These are phyloP conservation scores for Zophobas atratus DNA, from an alignment of 1,140 invertebrate genomes.

Conservation along the genomic window DNA sequence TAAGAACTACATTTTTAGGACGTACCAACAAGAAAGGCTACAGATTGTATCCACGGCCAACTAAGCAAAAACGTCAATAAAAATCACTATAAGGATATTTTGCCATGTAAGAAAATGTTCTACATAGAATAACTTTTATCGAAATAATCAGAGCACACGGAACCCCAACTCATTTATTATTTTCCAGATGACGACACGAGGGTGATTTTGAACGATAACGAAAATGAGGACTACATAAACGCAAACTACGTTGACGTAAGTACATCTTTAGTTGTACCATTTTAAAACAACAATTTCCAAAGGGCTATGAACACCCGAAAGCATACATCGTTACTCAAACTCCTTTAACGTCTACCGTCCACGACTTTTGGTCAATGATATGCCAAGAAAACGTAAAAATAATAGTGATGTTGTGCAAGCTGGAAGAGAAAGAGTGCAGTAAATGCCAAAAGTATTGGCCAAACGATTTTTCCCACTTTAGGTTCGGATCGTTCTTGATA, in stretches of 20 bases:
- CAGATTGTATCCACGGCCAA: no score
- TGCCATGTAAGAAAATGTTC: no score
- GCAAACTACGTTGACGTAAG: constrained; percentile 54
- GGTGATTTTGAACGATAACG: constrained; percentile 7
- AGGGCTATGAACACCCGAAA: constrained; percentile 77
- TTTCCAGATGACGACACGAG: constrained; percentile 25
- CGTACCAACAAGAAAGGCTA: no score
- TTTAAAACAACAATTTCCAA: constrained; percentile 5
- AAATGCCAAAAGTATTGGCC: constrained; percentile 78
- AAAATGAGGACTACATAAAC: constrained; percentile 50
- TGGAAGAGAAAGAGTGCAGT: constrained; percentile 79
- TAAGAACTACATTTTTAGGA: no score
- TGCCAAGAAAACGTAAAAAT: constrained; percentile 79
- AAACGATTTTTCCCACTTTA: constrained; percentile 66
- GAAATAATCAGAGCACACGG: no score
- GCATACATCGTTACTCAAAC: constrained; percentile 86
- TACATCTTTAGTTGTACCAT: not conserved
- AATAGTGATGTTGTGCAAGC: constrained; percentile 85
- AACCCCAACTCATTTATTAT: no score
- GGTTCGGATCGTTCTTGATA: constrained; percentile 63
- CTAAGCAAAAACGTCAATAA: no score
- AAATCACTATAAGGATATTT: no score
- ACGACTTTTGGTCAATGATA: constrained; percentile 87
- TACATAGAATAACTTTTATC: no score
- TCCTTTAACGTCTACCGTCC: constrained; percentile 78